Conservation (phyloP, 1,140 invertebrate genomes). For the Idris sp. region DNA sequence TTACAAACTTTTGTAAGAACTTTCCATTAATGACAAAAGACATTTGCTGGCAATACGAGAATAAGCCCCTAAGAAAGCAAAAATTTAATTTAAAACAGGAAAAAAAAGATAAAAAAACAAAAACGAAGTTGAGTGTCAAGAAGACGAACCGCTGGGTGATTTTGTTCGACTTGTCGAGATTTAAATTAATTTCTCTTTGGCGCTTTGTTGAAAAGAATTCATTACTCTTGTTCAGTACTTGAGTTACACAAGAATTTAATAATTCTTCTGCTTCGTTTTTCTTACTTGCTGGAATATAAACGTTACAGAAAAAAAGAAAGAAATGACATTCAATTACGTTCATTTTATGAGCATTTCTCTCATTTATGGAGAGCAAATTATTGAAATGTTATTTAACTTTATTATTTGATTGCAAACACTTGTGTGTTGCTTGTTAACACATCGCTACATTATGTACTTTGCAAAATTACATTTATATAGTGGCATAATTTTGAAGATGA, state of each 20-base stretch:
- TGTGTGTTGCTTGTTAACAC: too few species aligned
- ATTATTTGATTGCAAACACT: too few species aligned
- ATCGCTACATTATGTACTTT: too few species aligned
- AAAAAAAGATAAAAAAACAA: too few species aligned
- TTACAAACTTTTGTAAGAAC: slow-evolving; percentile 5
- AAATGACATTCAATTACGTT: slow-evolving; percentile 1
- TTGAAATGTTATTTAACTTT: not conserved
- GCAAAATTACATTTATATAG: too few species aligned
- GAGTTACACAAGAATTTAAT: slow-evolving; percentile 31
- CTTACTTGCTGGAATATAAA: slow-evolving; percentile 2
- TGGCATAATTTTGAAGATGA: too few species aligned
- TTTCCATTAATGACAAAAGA: slow-evolving; percentile 6
- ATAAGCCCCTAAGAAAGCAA: slow-evolving; percentile 26
- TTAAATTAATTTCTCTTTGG: slow-evolving; percentile 45
- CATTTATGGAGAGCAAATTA: not conserved
- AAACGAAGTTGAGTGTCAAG: slow-evolving; percentile 28
- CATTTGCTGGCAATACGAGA: slow-evolving; percentile 18
- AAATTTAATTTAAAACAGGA: slow-evolving; percentile 26
- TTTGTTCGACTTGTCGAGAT: slow-evolving; percentile 30
- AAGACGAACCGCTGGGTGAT: slow-evolving; percentile 38
- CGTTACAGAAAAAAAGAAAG: slow-evolving; percentile 12
- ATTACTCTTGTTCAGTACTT: slow-evolving; percentile 37
- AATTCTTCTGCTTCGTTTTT: slow-evolving; percentile 19
- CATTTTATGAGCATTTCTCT: slow-evolving; percentile 2
- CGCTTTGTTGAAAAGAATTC: slow-evolving; percentile 39